Evolutionary conservation across 1,140 invertebrate species (phyloP).

Genomic region (Euglossa dilemma): DNA sequence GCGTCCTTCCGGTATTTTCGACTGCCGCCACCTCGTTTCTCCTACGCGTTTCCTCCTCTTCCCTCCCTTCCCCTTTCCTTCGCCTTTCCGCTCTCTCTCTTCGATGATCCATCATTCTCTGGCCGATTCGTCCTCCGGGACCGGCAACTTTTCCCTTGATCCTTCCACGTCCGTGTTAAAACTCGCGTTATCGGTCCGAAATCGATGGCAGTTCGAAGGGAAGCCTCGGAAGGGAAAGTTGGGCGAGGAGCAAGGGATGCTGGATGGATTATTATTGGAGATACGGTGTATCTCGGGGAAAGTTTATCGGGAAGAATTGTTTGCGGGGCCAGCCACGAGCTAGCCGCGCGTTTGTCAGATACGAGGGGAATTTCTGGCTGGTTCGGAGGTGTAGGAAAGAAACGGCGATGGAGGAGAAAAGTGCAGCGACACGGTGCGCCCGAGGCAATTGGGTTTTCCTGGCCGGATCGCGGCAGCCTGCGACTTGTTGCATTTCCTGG

Average conservation of each 20-base stretch:
- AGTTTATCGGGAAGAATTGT: rapidly evolving
- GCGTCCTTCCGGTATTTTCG: constrained; percentile 41
- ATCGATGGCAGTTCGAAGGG: too few species aligned
- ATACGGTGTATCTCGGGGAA: too few species aligned
- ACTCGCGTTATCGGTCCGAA: background rate
- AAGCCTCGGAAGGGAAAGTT: too few species aligned
- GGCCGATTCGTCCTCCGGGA: background rate
- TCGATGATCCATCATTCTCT: background rate
- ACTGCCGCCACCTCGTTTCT: background rate
- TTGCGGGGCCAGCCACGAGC: too few species aligned
- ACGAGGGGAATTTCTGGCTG: too few species aligned
- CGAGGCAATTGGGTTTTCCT: constrained; percentile 36
- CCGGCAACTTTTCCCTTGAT: too few species aligned
- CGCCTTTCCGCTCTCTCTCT: too few species aligned
- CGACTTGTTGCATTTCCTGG: constrained; percentile 64
- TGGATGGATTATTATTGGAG: too few species aligned
- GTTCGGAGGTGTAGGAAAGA: background rate
- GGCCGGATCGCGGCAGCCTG: constrained; percentile 33
- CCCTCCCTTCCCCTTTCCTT: background rate
- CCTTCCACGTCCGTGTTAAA: background rate
- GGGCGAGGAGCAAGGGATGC: too few species aligned
- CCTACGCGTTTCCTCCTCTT: background rate
- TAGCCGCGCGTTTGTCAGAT: too few species aligned
- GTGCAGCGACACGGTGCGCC: constrained; percentile 23
- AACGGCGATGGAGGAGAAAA: background rate